Conservation (phyloP, 2,888 invertebrate species). For the Pegoplata infirma region DNA sequence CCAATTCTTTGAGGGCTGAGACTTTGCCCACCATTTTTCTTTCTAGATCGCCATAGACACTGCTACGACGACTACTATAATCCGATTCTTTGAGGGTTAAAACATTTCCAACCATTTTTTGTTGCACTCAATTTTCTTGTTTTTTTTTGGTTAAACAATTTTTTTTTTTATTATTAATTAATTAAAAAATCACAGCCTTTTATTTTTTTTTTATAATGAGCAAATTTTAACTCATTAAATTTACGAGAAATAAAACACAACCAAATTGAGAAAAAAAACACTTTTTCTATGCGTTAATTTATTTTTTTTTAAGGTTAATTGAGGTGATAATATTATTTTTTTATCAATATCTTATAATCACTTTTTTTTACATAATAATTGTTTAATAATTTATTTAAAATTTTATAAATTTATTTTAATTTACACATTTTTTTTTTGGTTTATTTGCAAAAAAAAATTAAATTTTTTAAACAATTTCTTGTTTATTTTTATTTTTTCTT, state of each 20-base stretch:
- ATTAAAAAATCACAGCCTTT: neutral
- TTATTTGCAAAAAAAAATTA: neutral
- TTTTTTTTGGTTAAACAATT: too few relatives aligned
- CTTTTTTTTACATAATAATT: constrained; percentile 17
- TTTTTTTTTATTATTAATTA: constrained; percentile 1
- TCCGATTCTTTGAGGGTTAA: constrained; percentile 76
- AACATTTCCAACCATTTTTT: constrained; percentile 77
- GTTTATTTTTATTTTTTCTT: neutral
- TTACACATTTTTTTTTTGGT: constrained; percentile 41
- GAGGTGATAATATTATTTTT: constrained; percentile 2
- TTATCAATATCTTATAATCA: neutral
- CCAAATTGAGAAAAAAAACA: neutral
- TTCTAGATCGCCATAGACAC: constrained; percentile 78
- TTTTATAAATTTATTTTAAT: constrained; percentile 21
- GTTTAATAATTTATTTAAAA: neutral
- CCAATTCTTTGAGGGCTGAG: constrained; percentile 76
- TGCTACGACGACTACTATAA: constrained; percentile 77
- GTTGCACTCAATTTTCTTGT: too few relatives aligned
- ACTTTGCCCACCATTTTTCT: constrained; percentile 78
- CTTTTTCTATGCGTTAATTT: constrained; percentile 18
- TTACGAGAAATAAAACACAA: neutral
- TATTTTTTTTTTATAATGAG: constrained; percentile 22
- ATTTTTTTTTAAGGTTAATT: constrained; percentile 24
- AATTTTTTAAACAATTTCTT: constrained; percentile 10
- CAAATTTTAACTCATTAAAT: too few relatives aligned